A percentile compares a stretch with the other conserved stretches of the same genome.
These are phyloP conservation scores for Dasypolia templi DNA, from an alignment of 2,888 invertebrate genomes.

Conservation along the genomic window DNA sequence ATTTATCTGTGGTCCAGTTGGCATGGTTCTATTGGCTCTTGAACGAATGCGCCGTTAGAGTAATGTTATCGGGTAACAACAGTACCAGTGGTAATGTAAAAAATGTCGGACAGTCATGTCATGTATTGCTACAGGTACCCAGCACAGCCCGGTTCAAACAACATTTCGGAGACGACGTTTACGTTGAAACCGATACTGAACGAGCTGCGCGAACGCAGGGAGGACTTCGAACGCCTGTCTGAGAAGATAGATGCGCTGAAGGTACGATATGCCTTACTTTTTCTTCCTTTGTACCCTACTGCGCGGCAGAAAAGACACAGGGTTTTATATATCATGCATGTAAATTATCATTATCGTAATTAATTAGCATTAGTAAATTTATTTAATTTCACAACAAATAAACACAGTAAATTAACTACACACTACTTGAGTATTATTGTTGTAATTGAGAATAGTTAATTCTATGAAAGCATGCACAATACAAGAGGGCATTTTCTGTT, in stretches of 20 bases:
- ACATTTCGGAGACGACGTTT: conserved; percentile 86
- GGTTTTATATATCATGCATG: no score
- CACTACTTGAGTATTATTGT: no score
- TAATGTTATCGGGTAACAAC: not conserved
- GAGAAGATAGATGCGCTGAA: conserved; percentile 95
- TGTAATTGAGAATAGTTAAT: no score
- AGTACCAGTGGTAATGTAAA: not conserved
- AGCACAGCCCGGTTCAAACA: conserved; percentile 84
- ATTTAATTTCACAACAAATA: no score
- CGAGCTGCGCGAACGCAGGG: conserved; percentile 95
- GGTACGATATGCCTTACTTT: conserved; percentile 80
- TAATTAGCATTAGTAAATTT: no score
- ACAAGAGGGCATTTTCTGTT: no score
- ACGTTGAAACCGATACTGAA: conserved; percentile 93
- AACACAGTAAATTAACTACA: no score
- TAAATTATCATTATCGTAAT: no score
- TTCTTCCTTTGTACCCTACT: not conserved
- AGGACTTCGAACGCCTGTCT: conserved; percentile 94
- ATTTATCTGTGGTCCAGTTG: not conserved
- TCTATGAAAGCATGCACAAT: no score
- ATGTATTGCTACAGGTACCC: conserved; percentile 86
- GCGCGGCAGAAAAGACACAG: no score
- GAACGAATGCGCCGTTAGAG: not conserved
- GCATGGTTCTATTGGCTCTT: conserved; percentile 8
- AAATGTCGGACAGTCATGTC: not conserved